Percentiles rank a stretch among this genome's conserved stretches.
Evolutionary conservation across 2,113 vertebrate genomes (phyloP).

Genomic region (Hucho hucho): DNA sequence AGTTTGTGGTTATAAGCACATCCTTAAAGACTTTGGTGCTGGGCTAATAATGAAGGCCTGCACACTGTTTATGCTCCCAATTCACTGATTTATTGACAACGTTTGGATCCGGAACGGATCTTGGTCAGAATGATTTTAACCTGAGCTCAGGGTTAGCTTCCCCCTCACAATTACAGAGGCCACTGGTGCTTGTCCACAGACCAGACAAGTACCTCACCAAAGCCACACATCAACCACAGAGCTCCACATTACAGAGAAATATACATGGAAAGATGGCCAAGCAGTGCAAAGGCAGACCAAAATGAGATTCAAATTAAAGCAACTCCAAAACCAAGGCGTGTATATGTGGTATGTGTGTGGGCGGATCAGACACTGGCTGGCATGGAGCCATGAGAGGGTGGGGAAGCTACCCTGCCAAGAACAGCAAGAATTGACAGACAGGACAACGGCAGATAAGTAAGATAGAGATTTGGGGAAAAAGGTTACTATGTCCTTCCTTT

Average conservation of each 20-base stretch:
- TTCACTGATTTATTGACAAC: no score
- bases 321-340: not conserved
- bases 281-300: not conserved
- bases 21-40: no score
- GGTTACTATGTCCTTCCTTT: not conserved
- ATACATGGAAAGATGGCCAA: not conserved
- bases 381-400: not conserved
- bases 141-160: not conserved
- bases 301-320: not conserved
- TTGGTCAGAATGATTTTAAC: not conserved
- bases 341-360: slow-evolving; percentile 13
- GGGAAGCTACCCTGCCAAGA: not conserved
- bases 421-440: slow-evolving; percentile 6
- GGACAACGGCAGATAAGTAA: slow-evolving; percentile 1
- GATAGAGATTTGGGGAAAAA: not conserved
- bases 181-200: slow-evolving; percentile 3
- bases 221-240: slow-evolving; percentile 10
- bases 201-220: slow-evolving; percentile 8
- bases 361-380: slow-evolving; percentile 1
- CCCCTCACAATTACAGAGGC: slow-evolving; percentile 11
- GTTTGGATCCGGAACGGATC: no score
- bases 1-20: no score
- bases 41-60: no score
- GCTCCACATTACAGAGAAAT: not conserved
- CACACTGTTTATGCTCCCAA: no score